Evolutionary conservation across 1,140 invertebrate genomes (phyloP).

Genomic region (Drosophila lowei): DNA sequence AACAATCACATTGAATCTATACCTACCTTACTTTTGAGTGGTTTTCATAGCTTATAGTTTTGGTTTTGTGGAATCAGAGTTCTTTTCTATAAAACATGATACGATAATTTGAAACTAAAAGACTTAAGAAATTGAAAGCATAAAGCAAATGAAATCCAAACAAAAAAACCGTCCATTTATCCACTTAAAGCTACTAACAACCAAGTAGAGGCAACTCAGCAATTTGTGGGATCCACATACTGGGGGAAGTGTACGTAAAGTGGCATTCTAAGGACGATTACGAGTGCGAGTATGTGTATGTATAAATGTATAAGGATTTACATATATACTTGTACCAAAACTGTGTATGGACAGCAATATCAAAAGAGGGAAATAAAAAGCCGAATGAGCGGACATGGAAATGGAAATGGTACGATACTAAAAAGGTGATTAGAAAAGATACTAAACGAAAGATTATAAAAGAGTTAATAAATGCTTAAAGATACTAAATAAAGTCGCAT

Average conservation of each 20-base stretch:
- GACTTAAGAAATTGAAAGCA: slow-evolving; percentile 60
- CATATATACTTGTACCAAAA: slow-evolving; percentile 38
- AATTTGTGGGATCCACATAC: slow-evolving; percentile 56
- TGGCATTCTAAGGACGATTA: slow-evolving; percentile 2
- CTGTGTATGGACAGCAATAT: slow-evolving; percentile 67
- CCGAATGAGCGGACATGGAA: slow-evolving; percentile 1
- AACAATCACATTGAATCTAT: slow-evolving; percentile 50
- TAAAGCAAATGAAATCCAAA: slow-evolving; percentile 69
- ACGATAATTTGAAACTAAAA: slow-evolving; percentile 76
- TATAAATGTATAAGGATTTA: slow-evolving; percentile 29
- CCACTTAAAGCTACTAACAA: slow-evolving; percentile 62
- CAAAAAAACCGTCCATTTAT: slow-evolving; percentile 72
- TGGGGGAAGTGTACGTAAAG: slow-evolving; percentile 26
- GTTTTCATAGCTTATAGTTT: slow-evolving; percentile 40
- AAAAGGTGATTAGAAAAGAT: slow-evolving; percentile 55
- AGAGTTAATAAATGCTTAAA: slow-evolving; percentile 44
- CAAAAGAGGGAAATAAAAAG: slow-evolving; percentile 25
- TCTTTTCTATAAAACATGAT: slow-evolving; percentile 51
- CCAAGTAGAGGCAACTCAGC: slow-evolving; percentile 50
- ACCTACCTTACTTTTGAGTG: slow-evolving; percentile 33
- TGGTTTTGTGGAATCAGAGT: slow-evolving; percentile 27
- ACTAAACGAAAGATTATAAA: slow-evolving; percentile 40
- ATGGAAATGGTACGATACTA: slow-evolving; percentile 36
- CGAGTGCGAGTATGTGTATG: slow-evolving; percentile 38
- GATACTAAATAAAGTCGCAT: slow-evolving; percentile 28